Base-by-base conservation (phyloP, 2,888 invertebrate species). In the Subacronicta megacephala region DNA sequence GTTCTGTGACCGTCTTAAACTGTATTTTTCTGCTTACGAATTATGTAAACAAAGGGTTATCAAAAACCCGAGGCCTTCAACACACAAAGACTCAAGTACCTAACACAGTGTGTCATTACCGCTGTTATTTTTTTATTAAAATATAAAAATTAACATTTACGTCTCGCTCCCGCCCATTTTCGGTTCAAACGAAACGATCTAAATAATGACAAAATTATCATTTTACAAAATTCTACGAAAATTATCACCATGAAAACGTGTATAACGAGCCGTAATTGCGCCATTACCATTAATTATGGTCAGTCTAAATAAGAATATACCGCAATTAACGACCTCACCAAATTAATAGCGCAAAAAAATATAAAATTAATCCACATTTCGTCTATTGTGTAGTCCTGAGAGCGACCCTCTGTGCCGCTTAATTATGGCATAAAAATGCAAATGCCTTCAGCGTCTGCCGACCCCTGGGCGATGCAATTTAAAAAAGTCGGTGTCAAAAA, bases 381-480 rank as follows among this genome's bases (percentile, higher is more conserved):
- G 52, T 62, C 45, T 62, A 59, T 58, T 59, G 69, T 53, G 54
- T 16, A 17, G 35, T 58, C 23, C 35, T 12, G 49, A 51, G 41
- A 45, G 40, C 51, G 46, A 35, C 66, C 72, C 72, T 56, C 63
- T 56, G 57, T 52, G 56, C 56, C 36, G 44, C 72, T 78, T 82
- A 80, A 84, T 83, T 83, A 80, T 71, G 62, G 72, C 74, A 82
- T 82, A 78, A 83, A 84, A 82, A 83, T 84, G 84, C 82, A 82
- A 84, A 84, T 83, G 56, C 54, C 74, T 68, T 46, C 70, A 55
- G 46, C 62, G 58, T 50, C 61, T 53, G 56, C 55, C 68, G 35
- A 44, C 51, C 61, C 64, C 56, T 12, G 35, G 43, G 56, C 40
- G 55, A 51, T 75, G 73, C 76, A 74, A 77, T 78, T 74, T 76